Evolutionary conservation across 2,888 invertebrate genomes (phyloP).

Genomic region (Blastobasis lacticolella): DNA sequence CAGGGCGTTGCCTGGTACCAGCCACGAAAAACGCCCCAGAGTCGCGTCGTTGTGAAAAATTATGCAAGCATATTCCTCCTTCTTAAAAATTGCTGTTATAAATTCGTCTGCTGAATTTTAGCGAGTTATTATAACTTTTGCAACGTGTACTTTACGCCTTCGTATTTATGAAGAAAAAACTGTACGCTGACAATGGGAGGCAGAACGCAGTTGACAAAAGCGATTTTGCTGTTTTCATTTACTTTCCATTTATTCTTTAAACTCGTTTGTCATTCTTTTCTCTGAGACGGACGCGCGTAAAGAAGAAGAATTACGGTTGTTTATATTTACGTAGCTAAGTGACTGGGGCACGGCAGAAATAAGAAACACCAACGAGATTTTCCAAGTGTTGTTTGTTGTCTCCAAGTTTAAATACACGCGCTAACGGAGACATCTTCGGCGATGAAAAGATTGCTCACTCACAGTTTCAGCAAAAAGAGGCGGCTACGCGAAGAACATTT

Average conservation of each 20-base stretch:
- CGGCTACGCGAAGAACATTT: too few relatives aligned
- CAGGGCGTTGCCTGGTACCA: too few relatives aligned
- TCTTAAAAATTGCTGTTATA: conserved; percentile 14
- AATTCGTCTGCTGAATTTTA: conserved; percentile 29
- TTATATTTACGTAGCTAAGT: conserved; percentile 63
- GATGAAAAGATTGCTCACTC: too few relatives aligned
- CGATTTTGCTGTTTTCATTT: conserved; percentile 68
- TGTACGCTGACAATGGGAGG: conserved; percentile 42
- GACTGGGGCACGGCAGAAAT: conserved; percentile 39
- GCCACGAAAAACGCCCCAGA: too few relatives aligned
- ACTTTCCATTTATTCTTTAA: conserved; percentile 66
- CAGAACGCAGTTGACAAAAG: conserved; percentile 60
- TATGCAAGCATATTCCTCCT: conserved; percentile 12
- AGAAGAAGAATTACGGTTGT: conserved; percentile 61
- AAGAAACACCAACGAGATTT: conserved; percentile 44
- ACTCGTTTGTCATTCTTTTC: conserved; percentile 69
- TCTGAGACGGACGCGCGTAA: conserved; percentile 49
- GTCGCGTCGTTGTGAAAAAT: conserved; percentile 8
- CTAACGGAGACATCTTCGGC: not conserved
- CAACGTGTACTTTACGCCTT: conserved; percentile 27
- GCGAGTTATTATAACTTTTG: conserved; percentile 31
- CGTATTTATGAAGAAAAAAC: conserved; percentile 35
- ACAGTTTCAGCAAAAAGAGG: too few relatives aligned
- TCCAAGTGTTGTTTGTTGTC: conserved; percentile 32
- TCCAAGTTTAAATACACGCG: conserved; percentile 1